Percentiles rank a stretch among this genome's conserved stretches.
These are phyloP conservation scores for Cassiopea andromeda DNA, from an alignment of 30 jellyfish, hydroid and myxozoan species.

Conservation along the genomic window DNA sequence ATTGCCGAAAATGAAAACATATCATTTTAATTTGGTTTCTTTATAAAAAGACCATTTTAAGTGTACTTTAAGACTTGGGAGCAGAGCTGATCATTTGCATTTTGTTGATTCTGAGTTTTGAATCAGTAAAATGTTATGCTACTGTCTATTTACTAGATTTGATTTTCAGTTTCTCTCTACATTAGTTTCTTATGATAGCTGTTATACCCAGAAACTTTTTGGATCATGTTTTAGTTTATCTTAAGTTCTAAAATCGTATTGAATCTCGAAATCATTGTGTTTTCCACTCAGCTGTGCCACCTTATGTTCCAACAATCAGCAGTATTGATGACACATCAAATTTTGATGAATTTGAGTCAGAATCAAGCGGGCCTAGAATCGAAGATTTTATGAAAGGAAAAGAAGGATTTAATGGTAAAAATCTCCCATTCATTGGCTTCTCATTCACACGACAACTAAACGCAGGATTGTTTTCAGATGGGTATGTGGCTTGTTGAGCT, in stretches of 20 bases:
- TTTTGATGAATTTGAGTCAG: slow-evolving; percentile 97
- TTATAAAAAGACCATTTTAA: too few relatives aligned
- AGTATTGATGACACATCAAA: slow-evolving; percentile 97
- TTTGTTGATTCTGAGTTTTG: too few relatives aligned
- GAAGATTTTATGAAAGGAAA: slow-evolving; percentile 93
- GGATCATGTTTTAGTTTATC: too few relatives aligned
- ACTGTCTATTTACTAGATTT: too few relatives aligned
- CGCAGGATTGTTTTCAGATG: slow-evolving; percentile 74
- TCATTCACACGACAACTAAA: slow-evolving; percentile 93
- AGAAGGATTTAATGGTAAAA: slow-evolving; percentile 93
- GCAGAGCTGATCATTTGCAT: too few relatives aligned
- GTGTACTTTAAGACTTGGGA: too few relatives aligned
- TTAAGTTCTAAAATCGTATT: background rate
- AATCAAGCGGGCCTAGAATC: slow-evolving; percentile 87
- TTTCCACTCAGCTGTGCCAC: slow-evolving; percentile 93
- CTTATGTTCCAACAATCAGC: slow-evolving; percentile 96
- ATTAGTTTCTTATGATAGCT: too few relatives aligned
- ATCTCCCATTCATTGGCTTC: slow-evolving; percentile 98
- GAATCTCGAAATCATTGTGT: background rate
- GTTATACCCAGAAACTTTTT: too few relatives aligned
- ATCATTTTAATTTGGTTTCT: too few relatives aligned
- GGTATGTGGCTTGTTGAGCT: slow-evolving; percentile 21
- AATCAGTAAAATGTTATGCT: too few relatives aligned
- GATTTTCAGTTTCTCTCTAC: too few relatives aligned
- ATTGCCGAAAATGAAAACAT: too few relatives aligned